Base-by-base conservation (phyloP, 2,888 invertebrate genomes). In the Drosophila atripex region DNA sequence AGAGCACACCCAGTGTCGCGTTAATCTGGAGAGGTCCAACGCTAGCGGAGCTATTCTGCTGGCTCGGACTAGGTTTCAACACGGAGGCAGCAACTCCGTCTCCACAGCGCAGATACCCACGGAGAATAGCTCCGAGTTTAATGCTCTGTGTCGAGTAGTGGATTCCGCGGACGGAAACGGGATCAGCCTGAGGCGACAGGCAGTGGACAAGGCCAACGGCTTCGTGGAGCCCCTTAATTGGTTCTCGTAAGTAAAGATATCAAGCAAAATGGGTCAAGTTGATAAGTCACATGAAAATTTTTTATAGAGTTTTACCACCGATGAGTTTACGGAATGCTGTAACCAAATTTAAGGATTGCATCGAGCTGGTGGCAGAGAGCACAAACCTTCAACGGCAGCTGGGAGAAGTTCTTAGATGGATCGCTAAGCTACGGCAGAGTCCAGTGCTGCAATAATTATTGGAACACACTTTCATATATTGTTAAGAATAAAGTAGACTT, bases 51-150 rank as follows among this genome's bases (percentile, higher is more conserved):
- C 82, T 6, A 76, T 89, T 38, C 71, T 89, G 0, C 90, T 97
- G 49, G 96, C 96, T 0, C 96, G 97, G 89, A 92, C 94, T 2
- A 93, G 96, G 53, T 96, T 96, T 79, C 95, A 96, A 51, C 94
- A 95, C 92, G 97, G 97, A 2, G 95, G 95, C 64, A 94, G 93
- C 77, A 94, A 93, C 77, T 93, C 93, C 8, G 94, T 97, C 6
- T 94, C 96, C 59, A 91, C 93, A 14, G 92, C 95, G 11, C 95
- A 95, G 86, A 92, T 97, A 43, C 92, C 92, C 5, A 94, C 94
- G 0, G 95, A 96, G 87, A 92, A 93, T 43, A 93, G 93, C 71
- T 73, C 89, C 14, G 93, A 93, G 72, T 92, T 93, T 69, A 88
- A 90, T 11, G 93, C 94, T 0, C 71, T 92, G 7, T 88, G 90